Base-by-base conservation (phyloP, 2,797 vertebrate species). In the Manis javanica region DNA sequence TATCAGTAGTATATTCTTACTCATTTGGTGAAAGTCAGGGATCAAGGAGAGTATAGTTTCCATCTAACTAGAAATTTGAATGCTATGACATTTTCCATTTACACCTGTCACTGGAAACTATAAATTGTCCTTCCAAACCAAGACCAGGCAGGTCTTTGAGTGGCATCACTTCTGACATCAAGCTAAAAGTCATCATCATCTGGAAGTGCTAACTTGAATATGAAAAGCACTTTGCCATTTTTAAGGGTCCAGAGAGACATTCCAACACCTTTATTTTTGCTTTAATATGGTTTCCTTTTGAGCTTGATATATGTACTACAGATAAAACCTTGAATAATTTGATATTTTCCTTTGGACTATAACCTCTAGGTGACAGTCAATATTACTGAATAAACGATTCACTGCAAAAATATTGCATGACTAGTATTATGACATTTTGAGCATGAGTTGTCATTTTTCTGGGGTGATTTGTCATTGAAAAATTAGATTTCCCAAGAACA, bases 401-500 rank as follows among this genome's bases (percentile, higher is more conserved):
- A 90, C 11, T 87, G n/a, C 23, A 21, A 18, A 83, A 84, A 72
- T 88, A 90, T 78, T 75, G 59, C 37, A 71, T 13, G 42, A 61
- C 51, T 64, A 59, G 82, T 75, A 75, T 85, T 68, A 46, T 96
- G 96, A 95, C 86, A 96, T 92, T 97, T 53, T 83, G 93, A 92
- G 46, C 87, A 59, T 42, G 71, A 82, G 19, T 71, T 95, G 63
- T 97, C 92, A 93, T 96, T 96, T 93, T 92, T 92, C 91, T 93
- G 49, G 37, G 14, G 64, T 82, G 19, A 96, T 97, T 95, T 96
- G 68, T 87, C 85, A 63, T 90, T 90, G 90, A 91, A 53, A 96
- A 96, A 94, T 95, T 93, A 91, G 66, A 93, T 95, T 98, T 96
- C 64, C 77, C n/a, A 79, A 90, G 87, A 97, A 94, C 87, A 68